A percentile compares a stretch with the other conserved stretches of the same genome.
Evolutionary conservation across 2,113 vertebrate genomes (phyloP).

Genomic region (Microtus oregoni): DNA sequence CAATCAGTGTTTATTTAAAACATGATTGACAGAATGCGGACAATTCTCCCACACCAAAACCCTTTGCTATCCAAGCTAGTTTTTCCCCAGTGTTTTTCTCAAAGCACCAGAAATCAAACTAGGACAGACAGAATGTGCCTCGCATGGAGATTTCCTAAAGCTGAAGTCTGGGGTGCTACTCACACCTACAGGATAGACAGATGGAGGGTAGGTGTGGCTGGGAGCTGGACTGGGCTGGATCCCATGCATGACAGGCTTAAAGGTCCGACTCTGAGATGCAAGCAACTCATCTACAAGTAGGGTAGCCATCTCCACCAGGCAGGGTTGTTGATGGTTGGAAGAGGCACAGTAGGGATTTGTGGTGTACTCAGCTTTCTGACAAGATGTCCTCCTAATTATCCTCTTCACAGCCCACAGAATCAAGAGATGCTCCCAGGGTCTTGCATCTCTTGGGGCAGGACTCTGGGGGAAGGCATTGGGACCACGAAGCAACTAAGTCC

Average conservation of each 20-base stretch:
- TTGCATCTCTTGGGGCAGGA: no score
- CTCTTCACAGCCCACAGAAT: neutral
- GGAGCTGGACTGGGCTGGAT: neutral
- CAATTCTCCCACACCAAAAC: no score
- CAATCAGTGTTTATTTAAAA: no score
- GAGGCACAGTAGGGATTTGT: neutral
- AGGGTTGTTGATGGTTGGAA: neutral
- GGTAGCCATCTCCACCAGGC: rapidly evolving
- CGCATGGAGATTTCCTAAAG: no score
- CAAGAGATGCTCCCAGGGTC: neutral
- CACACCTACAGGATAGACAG: neutral
- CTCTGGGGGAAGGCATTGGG: neutral
- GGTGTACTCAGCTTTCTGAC: neutral
- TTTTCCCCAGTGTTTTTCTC: neutral
- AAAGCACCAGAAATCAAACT: neutral
- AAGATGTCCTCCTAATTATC: neutral
- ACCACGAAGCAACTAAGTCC: neutral
- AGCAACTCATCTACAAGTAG: neutral
- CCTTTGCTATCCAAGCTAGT: neutral
- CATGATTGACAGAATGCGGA: no score
- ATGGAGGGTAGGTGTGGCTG: neutral
- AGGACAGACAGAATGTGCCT: neutral
- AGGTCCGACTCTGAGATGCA: neutral
- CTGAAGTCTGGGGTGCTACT: neutral
- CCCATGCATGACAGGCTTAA: neutral